A percentile compares a stretch with the other conserved stretches of the same genome.
Conservation (phyloP, 2,113 vertebrate genomes). For the Lipotes vexillifer region DNA sequence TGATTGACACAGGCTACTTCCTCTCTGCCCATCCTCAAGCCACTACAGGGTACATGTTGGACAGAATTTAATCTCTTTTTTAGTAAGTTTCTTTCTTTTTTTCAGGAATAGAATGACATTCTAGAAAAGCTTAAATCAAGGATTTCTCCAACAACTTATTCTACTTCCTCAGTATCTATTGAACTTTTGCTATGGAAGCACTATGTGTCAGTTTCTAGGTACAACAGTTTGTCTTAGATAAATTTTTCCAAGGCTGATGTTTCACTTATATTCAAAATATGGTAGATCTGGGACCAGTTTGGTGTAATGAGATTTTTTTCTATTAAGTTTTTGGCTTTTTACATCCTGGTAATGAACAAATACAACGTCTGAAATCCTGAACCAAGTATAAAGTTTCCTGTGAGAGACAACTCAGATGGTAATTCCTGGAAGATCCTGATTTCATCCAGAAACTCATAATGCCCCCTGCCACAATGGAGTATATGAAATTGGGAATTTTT, state of each 20-base stretch:
- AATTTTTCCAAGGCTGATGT: background rate
- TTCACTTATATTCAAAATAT: background rate
- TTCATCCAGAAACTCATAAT: background rate
- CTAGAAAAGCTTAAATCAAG: background rate
- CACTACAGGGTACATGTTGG: background rate
- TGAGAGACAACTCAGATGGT: background rate
- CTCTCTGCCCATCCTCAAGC: background rate
- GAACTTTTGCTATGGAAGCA: background rate
- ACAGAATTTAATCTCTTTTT: background rate
- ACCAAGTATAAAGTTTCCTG: background rate
- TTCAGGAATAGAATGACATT: background rate
- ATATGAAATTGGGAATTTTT: background rate
- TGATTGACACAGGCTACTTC: background rate
- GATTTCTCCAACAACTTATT: background rate
- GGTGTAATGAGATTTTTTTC: background rate
- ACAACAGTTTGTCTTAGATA: background rate
- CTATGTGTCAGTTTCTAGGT: accelerated
- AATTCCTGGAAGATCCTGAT: background rate
- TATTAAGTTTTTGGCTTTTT: background rate
- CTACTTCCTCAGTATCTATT: background rate
- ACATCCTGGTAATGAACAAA: background rate
- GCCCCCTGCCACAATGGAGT: background rate
- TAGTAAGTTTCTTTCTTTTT: background rate
- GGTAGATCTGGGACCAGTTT: background rate
- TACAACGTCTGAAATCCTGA: background rate